These are phyloP conservation scores for Polydrusus pterygomalis DNA, from an alignment of 2,888 invertebrate species.

Conservation along the genomic window DNA sequence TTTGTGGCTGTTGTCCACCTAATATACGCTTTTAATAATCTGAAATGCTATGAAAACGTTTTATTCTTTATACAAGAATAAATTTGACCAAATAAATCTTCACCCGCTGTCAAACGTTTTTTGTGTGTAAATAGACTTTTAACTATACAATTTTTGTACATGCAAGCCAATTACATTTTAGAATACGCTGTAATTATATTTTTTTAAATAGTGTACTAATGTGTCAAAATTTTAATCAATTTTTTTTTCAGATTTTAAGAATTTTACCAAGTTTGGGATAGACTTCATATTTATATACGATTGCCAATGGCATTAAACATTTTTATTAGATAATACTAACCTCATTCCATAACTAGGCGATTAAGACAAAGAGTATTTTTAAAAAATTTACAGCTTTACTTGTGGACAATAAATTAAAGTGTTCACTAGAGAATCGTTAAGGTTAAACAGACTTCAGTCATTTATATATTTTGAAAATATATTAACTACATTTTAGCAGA, in stretches of 20 bases:
- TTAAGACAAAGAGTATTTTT: constrained; percentile 34
- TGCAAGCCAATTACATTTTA: constrained; percentile 58
- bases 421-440: constrained; percentile 14
- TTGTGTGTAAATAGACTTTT: constrained; percentile 48
- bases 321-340: constrained; percentile 30
- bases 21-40: constrained; percentile 19
- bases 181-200: constrained; percentile 50
- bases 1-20: too few species aligned
- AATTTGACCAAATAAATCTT: constrained; percentile 30
- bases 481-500: constrained; percentile 8
- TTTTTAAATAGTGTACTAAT: constrained; percentile 29
- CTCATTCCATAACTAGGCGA: constrained; percentile 17
- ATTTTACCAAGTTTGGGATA: constrained; percentile 44
- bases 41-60: constrained; percentile 7
- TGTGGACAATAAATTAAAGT: constrained; percentile 25
- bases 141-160: constrained; percentile 56
- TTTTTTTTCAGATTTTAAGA: constrained; percentile 40
- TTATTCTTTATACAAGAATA: constrained; percentile 10
- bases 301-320: constrained; percentile 40
- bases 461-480: constrained; percentile 10
- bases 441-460: background rate
- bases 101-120: constrained; percentile 36
- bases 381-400: constrained; percentile 22
- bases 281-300: constrained; percentile 35
- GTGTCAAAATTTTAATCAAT: constrained; percentile 37